Conservation (phyloP, 1,140 invertebrate genomes). For the Pectinophora gossypiella region DNA sequence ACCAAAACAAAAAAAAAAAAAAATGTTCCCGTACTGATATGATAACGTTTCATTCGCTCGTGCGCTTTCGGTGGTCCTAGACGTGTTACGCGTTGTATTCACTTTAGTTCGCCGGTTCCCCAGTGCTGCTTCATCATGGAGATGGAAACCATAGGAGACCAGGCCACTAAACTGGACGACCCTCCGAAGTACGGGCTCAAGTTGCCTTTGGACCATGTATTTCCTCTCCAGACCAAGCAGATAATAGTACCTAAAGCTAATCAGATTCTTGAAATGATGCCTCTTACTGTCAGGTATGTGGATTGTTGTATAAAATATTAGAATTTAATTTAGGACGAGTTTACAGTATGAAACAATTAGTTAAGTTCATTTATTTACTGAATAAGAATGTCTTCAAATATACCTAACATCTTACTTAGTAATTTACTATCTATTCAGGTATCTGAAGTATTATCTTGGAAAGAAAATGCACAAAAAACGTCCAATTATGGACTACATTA, state of each 20-base stretch:
- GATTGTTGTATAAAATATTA: too few species aligned
- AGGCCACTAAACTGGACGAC: conserved; percentile 32
- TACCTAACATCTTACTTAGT: too few species aligned
- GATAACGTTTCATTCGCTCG: background rate
- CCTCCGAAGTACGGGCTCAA: conserved; percentile 81
- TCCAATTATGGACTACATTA: conserved; percentile 65
- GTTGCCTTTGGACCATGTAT: conserved; percentile 84
- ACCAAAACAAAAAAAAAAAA: too few species aligned
- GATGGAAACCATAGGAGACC: conserved; percentile 17
- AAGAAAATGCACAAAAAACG: conserved; percentile 46
- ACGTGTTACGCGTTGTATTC: background rate
- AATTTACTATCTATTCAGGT: conserved; percentile 31
- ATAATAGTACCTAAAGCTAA: conserved; percentile 78
- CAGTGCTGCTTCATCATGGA: background rate
- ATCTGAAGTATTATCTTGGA: conserved; percentile 56
- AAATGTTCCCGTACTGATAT: too few species aligned
- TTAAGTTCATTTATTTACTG: too few species aligned
- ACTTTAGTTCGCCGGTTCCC: background rate
- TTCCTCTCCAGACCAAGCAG: conserved; percentile 84
- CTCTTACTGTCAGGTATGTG: conserved; percentile 77
- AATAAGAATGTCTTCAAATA: too few species aligned
- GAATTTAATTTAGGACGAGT: too few species aligned
- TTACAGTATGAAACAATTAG: too few species aligned
- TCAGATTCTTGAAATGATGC: conserved; percentile 80
- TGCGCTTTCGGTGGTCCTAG: background rate